Evolutionary conservation across 2,888 invertebrate genomes (phyloP), one percentile per base, ranked within the genome.

Genomic region (Meloe dianella): DNA sequence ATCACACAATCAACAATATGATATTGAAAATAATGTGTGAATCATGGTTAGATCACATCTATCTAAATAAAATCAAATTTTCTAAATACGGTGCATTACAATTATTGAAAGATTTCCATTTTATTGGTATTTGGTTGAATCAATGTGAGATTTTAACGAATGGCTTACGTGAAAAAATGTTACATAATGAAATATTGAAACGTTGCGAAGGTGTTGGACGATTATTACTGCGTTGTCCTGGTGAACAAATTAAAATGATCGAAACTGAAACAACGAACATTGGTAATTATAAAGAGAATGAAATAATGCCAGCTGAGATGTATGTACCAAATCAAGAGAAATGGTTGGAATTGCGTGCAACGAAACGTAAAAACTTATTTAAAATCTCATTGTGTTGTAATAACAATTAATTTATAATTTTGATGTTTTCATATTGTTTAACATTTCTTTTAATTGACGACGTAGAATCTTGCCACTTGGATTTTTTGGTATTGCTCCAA

Each of bases 261-360:
- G 85, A 82, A 56, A 14, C 14, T 1, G 81, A 81, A 63, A 77
- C 73, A 27, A 75, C 75, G 63, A 75, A 75, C 73, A 66, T 71
- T 9, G 73, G 73, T 74, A 70, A 32, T 29, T 29, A 8, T 38
- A n/a, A 4, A 41, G 24, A 84, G 57, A 81, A 85, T 54, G 87
- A 88, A 71, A 82, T 91, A 75, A 91, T 95, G 90, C 95, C 95
- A 0, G 93, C 95, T 0, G 95, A 95, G 84, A 95, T 95, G 95
- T 95, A 95, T 80, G 95, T 95, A 10, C 94, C 95, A 2, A 94
- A 95, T 84, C 95, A 95, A 83, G 92, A 94, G 81, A 92, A 94
- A 77, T 95, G 95, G 95, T 85, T 95, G 10, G 91, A 92, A 71
- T 85, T 95, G 54, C 88, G 94, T 57, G 92, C 92, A 17, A 70